Conservation (phyloP, 2,113 vertebrate species). For the Panthera tigris region DNA sequence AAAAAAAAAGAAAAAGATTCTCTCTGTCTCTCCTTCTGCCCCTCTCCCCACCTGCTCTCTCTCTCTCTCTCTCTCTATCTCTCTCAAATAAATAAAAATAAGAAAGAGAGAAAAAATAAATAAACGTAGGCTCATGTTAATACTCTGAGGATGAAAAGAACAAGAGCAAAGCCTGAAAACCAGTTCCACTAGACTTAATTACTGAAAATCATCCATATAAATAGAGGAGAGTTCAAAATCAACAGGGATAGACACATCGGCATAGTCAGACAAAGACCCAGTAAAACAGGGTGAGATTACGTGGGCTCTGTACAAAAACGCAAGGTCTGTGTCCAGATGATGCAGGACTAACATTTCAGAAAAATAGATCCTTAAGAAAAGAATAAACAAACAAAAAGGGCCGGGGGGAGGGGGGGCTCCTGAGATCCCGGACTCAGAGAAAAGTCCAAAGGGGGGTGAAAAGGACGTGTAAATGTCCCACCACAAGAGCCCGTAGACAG, state of each 20-base stretch:
- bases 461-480: not conserved
- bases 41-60: too few species aligned
- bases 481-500: not conserved
- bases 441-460: not conserved
- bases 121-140: not conserved
- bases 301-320: too few species aligned
- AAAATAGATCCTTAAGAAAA: not conserved
- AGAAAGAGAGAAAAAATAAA: too few species aligned
- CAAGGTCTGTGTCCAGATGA: not conserved
- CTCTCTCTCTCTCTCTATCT: too few species aligned
- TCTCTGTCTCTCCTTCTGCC: too few species aligned
- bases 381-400: not conserved
- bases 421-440: not conserved
- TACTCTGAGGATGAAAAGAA: not conserved
- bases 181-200: not conserved
- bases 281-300: not conserved
- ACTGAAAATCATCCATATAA: not conserved
- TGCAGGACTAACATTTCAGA: not conserved
- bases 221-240: not conserved
- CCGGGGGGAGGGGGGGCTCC: rapidly evolving
- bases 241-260: not conserved
- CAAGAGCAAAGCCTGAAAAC: not conserved
- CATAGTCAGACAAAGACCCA: not conserved
- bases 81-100: too few species aligned
- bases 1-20: too few species aligned